phyloP scores from a whole-genome alignment of 2,113 vertebrate genomes.

The Hippolais icterina region DNA sequence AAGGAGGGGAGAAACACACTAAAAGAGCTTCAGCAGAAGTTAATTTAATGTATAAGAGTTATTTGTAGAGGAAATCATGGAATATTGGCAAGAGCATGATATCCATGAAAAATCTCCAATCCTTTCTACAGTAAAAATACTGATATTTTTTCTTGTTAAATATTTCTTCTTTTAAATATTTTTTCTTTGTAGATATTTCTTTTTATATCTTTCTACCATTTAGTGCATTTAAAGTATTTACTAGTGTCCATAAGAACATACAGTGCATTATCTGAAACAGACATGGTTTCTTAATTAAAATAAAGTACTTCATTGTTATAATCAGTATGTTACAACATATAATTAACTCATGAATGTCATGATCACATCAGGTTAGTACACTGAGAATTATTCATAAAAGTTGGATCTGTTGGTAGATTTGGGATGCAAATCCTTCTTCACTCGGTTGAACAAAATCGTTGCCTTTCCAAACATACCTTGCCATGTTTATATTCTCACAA shows the following conservation, averaged over 20 bases:
- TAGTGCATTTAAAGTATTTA: neutral
- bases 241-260: neutral
- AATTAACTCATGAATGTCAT: neutral
- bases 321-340: neutral
- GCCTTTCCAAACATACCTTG: neutral
- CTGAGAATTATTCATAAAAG: neutral
- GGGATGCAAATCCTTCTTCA: neutral
- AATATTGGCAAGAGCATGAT: neutral
- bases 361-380: neutral
- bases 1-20: neutral
- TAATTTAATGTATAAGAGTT: neutral
- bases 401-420: neutral
- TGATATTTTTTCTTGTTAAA: neutral
- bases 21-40: neutral
- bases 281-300: neutral
- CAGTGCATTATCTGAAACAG: neutral
- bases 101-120: neutral
- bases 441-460: neutral
- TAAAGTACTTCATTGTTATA: neutral
- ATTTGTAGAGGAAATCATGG: neutral
- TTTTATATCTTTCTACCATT: neutral
- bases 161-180: neutral
- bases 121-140: neutral
- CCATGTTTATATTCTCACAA: neutral
- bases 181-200: neutral